phyloP scores from a whole-genome alignment of 2,888 invertebrate genomes.

The Sphecodes monilicornis region DNA sequence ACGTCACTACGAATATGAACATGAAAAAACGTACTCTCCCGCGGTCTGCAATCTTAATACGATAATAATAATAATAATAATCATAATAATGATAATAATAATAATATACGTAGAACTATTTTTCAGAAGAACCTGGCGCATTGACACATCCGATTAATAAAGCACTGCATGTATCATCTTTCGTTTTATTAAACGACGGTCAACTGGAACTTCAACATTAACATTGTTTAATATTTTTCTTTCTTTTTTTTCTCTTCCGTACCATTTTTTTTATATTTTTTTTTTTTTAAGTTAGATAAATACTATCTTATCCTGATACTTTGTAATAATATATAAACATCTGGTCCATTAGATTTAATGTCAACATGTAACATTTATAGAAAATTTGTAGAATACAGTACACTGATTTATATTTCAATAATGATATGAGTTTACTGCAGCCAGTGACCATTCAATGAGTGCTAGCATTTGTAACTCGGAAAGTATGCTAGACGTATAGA shows the following conservation, averaged over 20 bases:
- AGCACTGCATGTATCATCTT: constrained; percentile 47
- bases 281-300: constrained; percentile 76
- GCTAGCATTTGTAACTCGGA: constrained; percentile 68
- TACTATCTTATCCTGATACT: constrained; percentile 77
- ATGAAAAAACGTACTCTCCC: constrained; percentile 45
- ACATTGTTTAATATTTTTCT: constrained; percentile 68
- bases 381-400: constrained; percentile 82
- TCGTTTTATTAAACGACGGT: constrained; percentile 57
- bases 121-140: constrained; percentile 65
- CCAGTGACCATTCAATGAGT: constrained; percentile 76
- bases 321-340: constrained; percentile 83
- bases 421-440: constrained; percentile 79
- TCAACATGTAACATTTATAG: constrained; percentile 84
- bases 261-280: neutral
- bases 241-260: constrained; percentile 2
- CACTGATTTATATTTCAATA: constrained; percentile 78
- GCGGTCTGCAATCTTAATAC: constrained; percentile 17
- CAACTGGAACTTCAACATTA: constrained; percentile 76
- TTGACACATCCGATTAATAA: constrained; percentile 64
- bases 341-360: constrained; percentile 83
- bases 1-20: constrained; percentile 33
- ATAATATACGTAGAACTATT: constrained; percentile 33
- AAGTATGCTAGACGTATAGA: constrained; percentile 45
- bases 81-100: constrained; percentile 31
- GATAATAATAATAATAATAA: constrained; percentile 30